Evolutionary conservation across 2,113 vertebrate species (phyloP).

Genomic region (Ariopsis seemanni): DNA sequence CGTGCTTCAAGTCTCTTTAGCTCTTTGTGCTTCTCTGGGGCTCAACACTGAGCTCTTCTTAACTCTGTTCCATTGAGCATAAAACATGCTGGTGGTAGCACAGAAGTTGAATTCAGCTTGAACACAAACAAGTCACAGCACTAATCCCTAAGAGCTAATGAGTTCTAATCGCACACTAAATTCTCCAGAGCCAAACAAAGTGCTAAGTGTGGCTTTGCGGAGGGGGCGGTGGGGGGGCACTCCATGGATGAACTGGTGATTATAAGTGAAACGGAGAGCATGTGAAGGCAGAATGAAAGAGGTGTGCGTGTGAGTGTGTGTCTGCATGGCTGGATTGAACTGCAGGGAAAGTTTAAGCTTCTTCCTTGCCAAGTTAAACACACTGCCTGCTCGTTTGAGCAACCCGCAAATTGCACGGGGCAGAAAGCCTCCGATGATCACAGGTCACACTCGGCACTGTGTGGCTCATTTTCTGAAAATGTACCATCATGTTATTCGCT

Average conservation of each 20-base stretch:
- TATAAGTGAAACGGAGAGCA: slow-evolving; percentile 28
- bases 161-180: slow-evolving; percentile 27
- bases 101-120: slow-evolving; percentile 33
- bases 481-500: background rate
- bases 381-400: slow-evolving; percentile 18
- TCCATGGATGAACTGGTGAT: slow-evolving; percentile 28
- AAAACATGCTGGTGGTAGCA: slow-evolving; percentile 26
- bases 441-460: background rate
- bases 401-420: background rate
- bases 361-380: slow-evolving; percentile 35
- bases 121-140: background rate
- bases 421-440: slow-evolving; percentile 9
- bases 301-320: background rate
- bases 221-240: background rate
- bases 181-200: background rate
- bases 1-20: background rate
- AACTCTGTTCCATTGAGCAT: slow-evolving; percentile 2
- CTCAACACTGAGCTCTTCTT: background rate
- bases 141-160: slow-evolving; percentile 30
- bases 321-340: background rate
- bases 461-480: background rate
- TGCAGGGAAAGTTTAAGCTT: background rate
- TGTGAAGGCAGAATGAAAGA: slow-evolving; percentile 36
- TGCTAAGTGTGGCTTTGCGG: background rate
- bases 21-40: background rate